Percentiles rank a stretch among this genome's conserved stretches.
Conservation (phyloP, 2,797 vertebrate species). For the Glyptemys insculpta region DNA sequence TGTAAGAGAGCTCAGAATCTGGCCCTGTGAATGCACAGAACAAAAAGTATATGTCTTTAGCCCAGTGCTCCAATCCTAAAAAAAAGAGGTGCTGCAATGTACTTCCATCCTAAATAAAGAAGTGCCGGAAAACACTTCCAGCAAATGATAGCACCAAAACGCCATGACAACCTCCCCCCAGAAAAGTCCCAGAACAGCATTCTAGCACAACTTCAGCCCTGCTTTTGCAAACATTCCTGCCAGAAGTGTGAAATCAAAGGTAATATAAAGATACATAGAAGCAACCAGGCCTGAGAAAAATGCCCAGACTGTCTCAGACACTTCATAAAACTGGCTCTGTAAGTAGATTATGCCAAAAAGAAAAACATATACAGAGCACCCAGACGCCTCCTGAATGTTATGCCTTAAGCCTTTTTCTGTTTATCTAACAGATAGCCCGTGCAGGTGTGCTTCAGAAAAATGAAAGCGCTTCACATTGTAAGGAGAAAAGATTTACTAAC, state of each 20-base stretch:
- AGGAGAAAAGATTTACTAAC: background rate
- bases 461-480: background rate
- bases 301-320: background rate
- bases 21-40: background rate
- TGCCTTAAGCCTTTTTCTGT: background rate
- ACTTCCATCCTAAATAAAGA: background rate
- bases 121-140: background rate
- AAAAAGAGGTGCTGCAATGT: background rate
- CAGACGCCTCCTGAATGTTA: background rate
- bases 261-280: background rate
- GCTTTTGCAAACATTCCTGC: background rate
- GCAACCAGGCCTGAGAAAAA: background rate
- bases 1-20: background rate
- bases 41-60: background rate
- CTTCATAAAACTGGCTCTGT: background rate
- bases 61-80: background rate
- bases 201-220: background rate
- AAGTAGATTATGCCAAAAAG: background rate
- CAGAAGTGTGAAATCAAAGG: background rate
- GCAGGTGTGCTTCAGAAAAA: background rate
- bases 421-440: background rate
- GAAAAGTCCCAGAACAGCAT: background rate
- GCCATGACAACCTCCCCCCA: background rate
- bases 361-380: background rate
- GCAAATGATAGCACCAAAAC: background rate